Conservation (phyloP, 2,888 invertebrate genomes). For the Schrankia costaestrigalis region DNA sequence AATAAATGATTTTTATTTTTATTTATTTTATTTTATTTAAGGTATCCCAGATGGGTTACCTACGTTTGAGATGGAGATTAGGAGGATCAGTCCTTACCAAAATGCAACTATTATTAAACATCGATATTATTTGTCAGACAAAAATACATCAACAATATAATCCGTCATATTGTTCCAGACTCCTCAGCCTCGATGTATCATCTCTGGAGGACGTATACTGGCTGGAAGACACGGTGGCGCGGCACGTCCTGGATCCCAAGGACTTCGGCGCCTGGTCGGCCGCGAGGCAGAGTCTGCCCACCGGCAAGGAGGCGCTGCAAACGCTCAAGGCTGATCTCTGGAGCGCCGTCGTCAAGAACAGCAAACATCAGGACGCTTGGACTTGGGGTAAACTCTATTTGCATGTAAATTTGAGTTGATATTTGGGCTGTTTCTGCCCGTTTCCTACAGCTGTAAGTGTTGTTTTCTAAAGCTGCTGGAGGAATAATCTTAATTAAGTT, state of each 20-base stretch:
- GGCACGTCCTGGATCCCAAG: conserved; percentile 86
- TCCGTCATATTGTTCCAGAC: conserved; percentile 54
- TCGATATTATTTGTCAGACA: no score
- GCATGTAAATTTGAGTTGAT: background rate
- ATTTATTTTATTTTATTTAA: no score
- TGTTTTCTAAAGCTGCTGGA: no score
- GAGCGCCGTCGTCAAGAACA: conserved; percentile 92
- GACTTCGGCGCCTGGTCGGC: conserved; percentile 90
- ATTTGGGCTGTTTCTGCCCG: background rate
- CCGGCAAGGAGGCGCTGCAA: conserved; percentile 89
- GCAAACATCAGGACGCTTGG: conserved; percentile 94
- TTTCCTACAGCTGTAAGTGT: no score
- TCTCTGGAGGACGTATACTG: conserved; percentile 95
- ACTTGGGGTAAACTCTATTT: conserved; percentile 84
- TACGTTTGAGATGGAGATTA: no score
- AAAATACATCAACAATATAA: no score
- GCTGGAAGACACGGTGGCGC: conserved; percentile 90
- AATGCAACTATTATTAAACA: no score
- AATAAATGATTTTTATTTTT: no score
- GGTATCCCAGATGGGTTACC: no score
- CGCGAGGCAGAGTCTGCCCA: conserved; percentile 90
- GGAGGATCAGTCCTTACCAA: no score
- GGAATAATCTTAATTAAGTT: no score
- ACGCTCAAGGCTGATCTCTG: conserved; percentile 90
- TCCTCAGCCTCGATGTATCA: conserved; percentile 89